Base-by-base conservation (phyloP, 2,888 invertebrate species). In the Nephrocerus scutellatus region DNA sequence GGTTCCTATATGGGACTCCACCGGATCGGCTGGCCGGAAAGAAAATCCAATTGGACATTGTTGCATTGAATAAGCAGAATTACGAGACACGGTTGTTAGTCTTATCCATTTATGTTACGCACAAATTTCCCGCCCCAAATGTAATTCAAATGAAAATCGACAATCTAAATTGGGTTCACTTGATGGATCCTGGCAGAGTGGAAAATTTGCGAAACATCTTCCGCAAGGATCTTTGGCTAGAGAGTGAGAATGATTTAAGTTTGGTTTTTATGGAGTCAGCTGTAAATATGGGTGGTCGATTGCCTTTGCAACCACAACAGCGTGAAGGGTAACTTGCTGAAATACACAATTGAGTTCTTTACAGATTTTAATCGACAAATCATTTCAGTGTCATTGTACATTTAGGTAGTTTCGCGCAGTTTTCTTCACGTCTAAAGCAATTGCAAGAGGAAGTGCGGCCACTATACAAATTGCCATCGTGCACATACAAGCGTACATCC, bases 81-180 rank as follows among this genome's bases (percentile, higher is more conserved):
- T 89, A 84, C 60, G 82, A 87, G 56, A 86, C 86, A 0, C 72
- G 80, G 2, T 73, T 76, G 14, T 72, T 75, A 25, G 67, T 77
- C 1, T 60, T 87, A 7, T 72, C 76, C 1, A 70, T 88, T 39
- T 74, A 74, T 36, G 74, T 89, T 10, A 70, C 73, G 4, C 74
- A 78, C 12, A 85, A 84, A 56, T 77, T 75, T 48, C 75, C 80
- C 46, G 80, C 85, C 0, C 76, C 75, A 28, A 80, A 82, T 59
- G 81, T 89, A 55, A 81, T 90, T 5, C 84, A 88, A 59, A 70
- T 92, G 56, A 91, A 91, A 69, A 86, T 92, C 31, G 84, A 89
- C 62, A 91, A 91, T 66, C 70, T 90, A 16, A 89, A 91, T 59
- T 85, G 90, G 36, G 87, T 89, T 49, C 89, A 92, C 59, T 72